These are phyloP conservation scores for Nephrotoma appendiculata DNA, from an alignment of 2,888 invertebrate species.

Conservation along the genomic window DNA sequence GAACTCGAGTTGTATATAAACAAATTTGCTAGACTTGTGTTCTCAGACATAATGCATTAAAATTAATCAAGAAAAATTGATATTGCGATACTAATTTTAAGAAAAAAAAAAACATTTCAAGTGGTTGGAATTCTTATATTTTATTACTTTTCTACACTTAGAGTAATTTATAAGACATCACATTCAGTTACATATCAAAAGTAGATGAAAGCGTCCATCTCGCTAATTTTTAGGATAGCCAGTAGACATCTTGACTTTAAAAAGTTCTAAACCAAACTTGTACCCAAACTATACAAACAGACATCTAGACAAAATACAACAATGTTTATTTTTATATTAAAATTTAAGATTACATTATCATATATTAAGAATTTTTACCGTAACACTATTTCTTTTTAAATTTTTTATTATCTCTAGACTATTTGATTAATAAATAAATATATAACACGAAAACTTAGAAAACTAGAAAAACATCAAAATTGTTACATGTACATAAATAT, in stretches of 20 bases:
- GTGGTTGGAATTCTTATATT: too few relatives aligned
- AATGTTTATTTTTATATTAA: not conserved
- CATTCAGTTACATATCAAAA: too few relatives aligned
- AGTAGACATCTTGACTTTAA: not conserved
- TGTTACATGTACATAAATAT: not conserved
- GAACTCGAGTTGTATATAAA: not conserved
- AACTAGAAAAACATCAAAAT: not conserved
- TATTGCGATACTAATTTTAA: not conserved
- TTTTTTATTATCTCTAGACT: not conserved
- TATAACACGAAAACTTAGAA: not conserved
- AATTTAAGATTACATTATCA: not conserved
- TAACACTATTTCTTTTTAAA: not conserved
- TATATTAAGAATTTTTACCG: not conserved
- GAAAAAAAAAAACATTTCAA: too few relatives aligned
- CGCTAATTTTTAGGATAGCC: not conserved
- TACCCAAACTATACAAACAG: not conserved
- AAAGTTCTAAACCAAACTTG: not conserved
- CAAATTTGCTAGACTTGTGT: not conserved
- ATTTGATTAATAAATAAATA: not conserved
- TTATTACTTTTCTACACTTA: too few relatives aligned
- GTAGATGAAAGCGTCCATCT: too few relatives aligned
- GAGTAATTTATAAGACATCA: too few relatives aligned
- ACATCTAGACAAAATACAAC: too few relatives aligned
- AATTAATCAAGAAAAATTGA: not conserved
- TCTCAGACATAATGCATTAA: not conserved